These are phyloP conservation scores for Nerophis ophidion DNA, from an alignment of 2,113 vertebrate species.

Conservation along the genomic window DNA sequence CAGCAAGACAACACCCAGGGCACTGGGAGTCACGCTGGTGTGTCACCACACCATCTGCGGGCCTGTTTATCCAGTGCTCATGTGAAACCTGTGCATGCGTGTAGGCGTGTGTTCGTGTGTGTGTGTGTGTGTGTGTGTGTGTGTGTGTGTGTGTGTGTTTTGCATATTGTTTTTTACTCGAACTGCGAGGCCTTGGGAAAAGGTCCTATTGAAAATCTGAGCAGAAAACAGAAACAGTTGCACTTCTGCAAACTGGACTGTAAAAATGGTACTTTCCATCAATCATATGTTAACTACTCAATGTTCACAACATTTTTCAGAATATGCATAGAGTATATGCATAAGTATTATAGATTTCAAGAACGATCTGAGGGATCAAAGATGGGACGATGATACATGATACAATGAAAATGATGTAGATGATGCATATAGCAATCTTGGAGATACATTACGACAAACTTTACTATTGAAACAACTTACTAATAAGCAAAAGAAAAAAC, in stretches of 20 bases:
- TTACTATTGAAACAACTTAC: no score
- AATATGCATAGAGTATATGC: no score
- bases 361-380: no score
- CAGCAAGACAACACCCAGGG: constrained; percentile 56
- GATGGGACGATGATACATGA: no score
- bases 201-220: constrained; percentile 26
- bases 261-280: constrained; percentile 7
- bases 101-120: neutral
- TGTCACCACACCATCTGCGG: constrained; percentile 66
- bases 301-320: neutral
- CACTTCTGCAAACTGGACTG: constrained; percentile 15
- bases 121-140: neutral
- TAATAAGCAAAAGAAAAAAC: no score
- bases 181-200: constrained; percentile 6
- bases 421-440: no score
- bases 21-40: constrained; percentile 58
- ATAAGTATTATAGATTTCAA: no score
- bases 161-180: constrained; percentile 33
- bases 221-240: constrained; percentile 29
- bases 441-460: no score
- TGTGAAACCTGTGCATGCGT: no score
- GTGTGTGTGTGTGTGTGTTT: constrained; percentile 7
- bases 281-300: no score
- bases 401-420: no score
- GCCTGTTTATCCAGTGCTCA: constrained; percentile 44